Base-by-base conservation (phyloP, 2,113 vertebrate species). In the Scomber colias region DNA sequence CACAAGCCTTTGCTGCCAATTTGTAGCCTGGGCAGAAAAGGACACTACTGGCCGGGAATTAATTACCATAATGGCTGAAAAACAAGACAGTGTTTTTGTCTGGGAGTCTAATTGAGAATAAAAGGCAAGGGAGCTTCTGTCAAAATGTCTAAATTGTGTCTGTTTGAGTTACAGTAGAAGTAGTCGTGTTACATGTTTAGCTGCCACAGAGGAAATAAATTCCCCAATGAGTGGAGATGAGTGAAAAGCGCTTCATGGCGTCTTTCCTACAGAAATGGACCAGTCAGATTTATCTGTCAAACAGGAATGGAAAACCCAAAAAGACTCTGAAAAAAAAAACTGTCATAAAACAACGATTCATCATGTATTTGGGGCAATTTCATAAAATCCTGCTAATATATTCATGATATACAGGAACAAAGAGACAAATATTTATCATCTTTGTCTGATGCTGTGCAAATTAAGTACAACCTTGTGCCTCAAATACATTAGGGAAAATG, bases 221-320 rank as follows among this genome's bases (percentile, higher is more conserved):
- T 80, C 0, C 0, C 17, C 71, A 71, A 82, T 78, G 70, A 71
- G 72, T 17, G 24, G 10, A 77, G 75, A 61, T 65, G 65, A 53
- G 51, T 9, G 15, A 30, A 77, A 59, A 71, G 30, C 21, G 40
- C 75, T 10, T 53, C 9, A 15, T 13, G 24, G 46, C 3, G 11
- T 75, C 19, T 55, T 55, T 48, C 16, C 15, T 11, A 16, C 57
- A 30, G 30, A 56, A 51, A 48, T 50, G 4, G 21, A 73, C 14
- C 13, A 17, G 27, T 65, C 15, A 14, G 12, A 35, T 16, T 30
- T 11, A 62, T 17, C 14, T 21, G 8, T 45, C n/a, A 3, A 27
- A 27, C 13, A 54, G 19, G 35, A 13, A 65, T 48, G 15, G 3
- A 2, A 45, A 68, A 68, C 35, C 45, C 46, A 30, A 35, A 5